Evolutionary conservation across 2,113 vertebrate genomes (phyloP), one percentile per base, ranked within the genome.

Genomic region (Neoarius graeffei): DNA sequence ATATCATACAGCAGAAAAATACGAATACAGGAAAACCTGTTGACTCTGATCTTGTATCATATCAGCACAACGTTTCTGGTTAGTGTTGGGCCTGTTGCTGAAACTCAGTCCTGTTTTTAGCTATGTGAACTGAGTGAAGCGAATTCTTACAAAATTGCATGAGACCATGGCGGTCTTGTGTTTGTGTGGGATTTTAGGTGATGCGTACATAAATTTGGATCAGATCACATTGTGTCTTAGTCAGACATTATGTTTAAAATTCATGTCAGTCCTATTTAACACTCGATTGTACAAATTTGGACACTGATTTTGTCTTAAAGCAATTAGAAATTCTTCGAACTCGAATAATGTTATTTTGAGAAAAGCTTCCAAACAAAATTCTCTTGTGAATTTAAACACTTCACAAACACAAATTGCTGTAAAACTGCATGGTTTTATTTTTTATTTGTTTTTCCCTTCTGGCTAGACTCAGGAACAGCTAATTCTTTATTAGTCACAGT

Each of bases 401-500:
- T 27, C 57, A 14, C 77, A 30, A 79, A n/a, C 48, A 54, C 6
- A 54, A 79, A 13, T 54, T 79, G 20, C 23, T 7, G 7, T n/a
- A 56, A 27, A 17, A 56, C 17, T 8, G 23, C 54, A 30, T 30
- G 27, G 9, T 56, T 54, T 57, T 57, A 13, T 42, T 42, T 42
- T 42, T 42, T 42, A 42, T 42, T 42, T 42, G 42, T 42, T 17
- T 82, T 35, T 62, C 74, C 67, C 84, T 81, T 60, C 60, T 66
- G 84, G 80, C 60, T 60, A 79, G 73, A 60, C 86, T 76, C 25
- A 64, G 56, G 64, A 64, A 77, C 71, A 85, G 62, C 83, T 85
- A 59, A 84, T 84, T 80, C 11, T 85, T 86, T n/a, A 79, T 86
- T 69, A 79, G 59, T 59, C 84, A 80, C 80, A 52, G 42, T 42